These are phyloP conservation scores for Dasypolia templi DNA, from an alignment of 2,888 invertebrate species.

Conservation along the genomic window DNA sequence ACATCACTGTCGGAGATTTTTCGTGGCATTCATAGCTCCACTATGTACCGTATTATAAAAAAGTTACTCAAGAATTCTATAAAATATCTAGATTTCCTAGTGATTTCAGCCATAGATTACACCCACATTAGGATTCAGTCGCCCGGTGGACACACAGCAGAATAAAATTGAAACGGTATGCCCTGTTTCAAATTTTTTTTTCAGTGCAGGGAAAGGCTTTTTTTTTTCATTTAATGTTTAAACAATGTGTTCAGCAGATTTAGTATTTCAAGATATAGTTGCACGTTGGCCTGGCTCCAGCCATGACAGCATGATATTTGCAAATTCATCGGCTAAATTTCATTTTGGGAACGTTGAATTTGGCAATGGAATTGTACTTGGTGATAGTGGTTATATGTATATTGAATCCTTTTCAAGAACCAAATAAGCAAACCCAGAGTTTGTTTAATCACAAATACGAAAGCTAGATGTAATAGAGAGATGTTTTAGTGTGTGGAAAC, in stretches of 20 bases:
- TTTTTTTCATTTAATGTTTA: conserved; percentile 4
- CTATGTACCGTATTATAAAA: conserved; percentile 7
- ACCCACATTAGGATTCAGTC: conserved; percentile 5
- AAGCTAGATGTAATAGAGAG: too few relatives aligned
- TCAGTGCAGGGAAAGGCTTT: too few relatives aligned
- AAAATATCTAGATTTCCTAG: background rate
- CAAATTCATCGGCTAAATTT: background rate
- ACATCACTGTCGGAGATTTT: conserved; percentile 14
- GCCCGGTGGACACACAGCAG: conserved; percentile 8
- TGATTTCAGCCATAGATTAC: conserved; percentile 7
- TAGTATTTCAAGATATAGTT: background rate
- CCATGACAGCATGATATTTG: conserved; percentile 15
- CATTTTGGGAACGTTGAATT: conserved; percentile 1
- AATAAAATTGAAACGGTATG: conserved; percentile 1
- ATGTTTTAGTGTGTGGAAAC: too few relatives aligned
- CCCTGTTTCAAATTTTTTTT: too few relatives aligned
- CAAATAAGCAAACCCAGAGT: too few relatives aligned
- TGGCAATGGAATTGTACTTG: conserved; percentile 1
- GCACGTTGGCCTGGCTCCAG: conserved; percentile 9
- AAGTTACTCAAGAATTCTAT: conserved; percentile 20
- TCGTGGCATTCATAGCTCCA: conserved; percentile 10
- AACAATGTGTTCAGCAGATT: conserved; percentile 1
- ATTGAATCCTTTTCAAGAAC: conserved; percentile 4
- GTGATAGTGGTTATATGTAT: background rate
- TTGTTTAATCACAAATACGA: too few relatives aligned